A percentile compares a stretch with the other conserved stretches of the same genome.
phyloP scores from a whole-genome alignment of 2,888 invertebrate genomes.

The Hirtodrosophila cameraria region DNA sequence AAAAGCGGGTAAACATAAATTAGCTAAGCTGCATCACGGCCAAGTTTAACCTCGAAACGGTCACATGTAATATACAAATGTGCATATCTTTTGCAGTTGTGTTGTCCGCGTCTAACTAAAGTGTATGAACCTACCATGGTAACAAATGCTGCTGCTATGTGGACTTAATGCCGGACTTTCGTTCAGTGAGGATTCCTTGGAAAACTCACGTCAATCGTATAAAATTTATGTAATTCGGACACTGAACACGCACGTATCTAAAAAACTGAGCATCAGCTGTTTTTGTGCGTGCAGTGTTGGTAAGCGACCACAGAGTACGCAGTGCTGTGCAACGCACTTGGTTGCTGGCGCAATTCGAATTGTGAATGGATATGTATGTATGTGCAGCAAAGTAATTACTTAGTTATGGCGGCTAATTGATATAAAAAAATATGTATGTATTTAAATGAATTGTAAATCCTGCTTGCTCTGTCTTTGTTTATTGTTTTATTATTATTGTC shows the following conservation, averaged over 20 bases:
- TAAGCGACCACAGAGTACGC: constrained; percentile 18
- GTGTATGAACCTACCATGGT: constrained; percentile 75
- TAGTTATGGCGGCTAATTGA: constrained; percentile 25
- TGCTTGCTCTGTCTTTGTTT: constrained; percentile 25
- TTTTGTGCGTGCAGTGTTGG: constrained; percentile 51
- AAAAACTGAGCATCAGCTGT: constrained; percentile 59
- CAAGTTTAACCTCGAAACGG: constrained; percentile 65
- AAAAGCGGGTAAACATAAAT: constrained; percentile 17
- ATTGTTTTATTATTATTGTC: constrained; percentile 6
- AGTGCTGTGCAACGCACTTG: constrained; percentile 43
- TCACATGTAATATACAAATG: constrained; percentile 59
- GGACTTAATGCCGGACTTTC: constrained; percentile 44
- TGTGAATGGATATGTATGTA: constrained; percentile 17
- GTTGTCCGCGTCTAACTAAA: not conserved
- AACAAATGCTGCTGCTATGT: constrained; percentile 38
- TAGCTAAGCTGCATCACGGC: constrained; percentile 1
- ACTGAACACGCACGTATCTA: constrained; percentile 56
- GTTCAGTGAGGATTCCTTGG: constrained; percentile 36
- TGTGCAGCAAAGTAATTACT: constrained; percentile 24
- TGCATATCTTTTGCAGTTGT: not conserved
- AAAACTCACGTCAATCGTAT: constrained; percentile 55
- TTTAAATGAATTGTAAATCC: constrained; percentile 19
- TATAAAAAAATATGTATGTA: constrained; percentile 9
- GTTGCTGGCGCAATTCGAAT: constrained; percentile 29
- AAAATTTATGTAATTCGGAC: constrained; percentile 82